phyloP scores from a whole-genome alignment of 2,888 invertebrate genomes.

The Epistrophella euchroma region DNA sequence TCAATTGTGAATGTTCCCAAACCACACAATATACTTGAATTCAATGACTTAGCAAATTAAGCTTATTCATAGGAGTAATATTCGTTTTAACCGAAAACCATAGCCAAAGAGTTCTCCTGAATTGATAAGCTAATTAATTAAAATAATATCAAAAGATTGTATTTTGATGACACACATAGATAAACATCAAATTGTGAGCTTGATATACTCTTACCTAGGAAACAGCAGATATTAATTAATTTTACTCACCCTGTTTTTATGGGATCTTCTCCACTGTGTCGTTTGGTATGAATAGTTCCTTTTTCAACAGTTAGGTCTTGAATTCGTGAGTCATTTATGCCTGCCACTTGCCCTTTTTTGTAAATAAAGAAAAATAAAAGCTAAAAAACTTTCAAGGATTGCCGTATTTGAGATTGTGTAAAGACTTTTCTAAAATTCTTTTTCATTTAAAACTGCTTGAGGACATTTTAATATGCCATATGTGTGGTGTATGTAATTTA shows the following conservation, averaged over 20 bases:
- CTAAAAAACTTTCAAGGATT: neutral
- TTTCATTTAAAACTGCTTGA: neutral
- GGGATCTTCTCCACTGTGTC: constrained; percentile 95
- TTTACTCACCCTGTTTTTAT: constrained; percentile 89
- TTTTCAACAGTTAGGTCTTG: constrained; percentile 89
- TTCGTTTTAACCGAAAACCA: too few relatives aligned
- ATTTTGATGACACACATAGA: too few relatives aligned
- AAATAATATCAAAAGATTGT: too few relatives aligned
- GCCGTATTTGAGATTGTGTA: neutral
- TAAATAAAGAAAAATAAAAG: neutral
- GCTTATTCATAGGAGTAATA: too few relatives aligned
- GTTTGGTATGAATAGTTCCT: constrained; percentile 98
- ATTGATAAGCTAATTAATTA: too few relatives aligned
- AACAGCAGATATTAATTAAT: neutral
- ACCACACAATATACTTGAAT: too few relatives aligned
- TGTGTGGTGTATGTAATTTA: neutral
- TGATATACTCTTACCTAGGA: too few relatives aligned
- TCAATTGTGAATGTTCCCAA: too few relatives aligned
- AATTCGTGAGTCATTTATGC: constrained; percentile 83
- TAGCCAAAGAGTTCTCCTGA: too few relatives aligned
- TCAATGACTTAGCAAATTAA: too few relatives aligned
- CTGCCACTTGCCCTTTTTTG: constrained; percentile 82
- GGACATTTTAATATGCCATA: neutral
- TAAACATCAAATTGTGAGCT: too few relatives aligned
- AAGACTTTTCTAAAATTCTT: neutral